These are phyloP conservation scores for Lycopodina hypogea DNA, from an alignment of 37 sponge, comb jelly and placozoan genomes.

Conservation along the genomic window DNA sequence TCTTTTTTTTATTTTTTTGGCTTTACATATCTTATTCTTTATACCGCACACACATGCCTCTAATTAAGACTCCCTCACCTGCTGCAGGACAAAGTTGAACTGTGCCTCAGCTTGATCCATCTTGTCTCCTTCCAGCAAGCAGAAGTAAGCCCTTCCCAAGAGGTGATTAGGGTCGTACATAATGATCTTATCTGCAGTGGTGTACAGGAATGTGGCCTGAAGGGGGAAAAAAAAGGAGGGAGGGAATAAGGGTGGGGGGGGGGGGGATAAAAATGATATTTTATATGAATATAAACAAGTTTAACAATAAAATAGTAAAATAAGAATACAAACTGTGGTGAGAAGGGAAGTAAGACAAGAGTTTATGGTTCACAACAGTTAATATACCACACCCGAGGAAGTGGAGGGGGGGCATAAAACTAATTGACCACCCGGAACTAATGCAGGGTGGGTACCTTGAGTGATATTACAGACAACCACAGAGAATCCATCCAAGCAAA, in stretches of 20 bases:
- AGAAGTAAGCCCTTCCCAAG: conserved; percentile 92
- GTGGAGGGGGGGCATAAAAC: too few relatives aligned
- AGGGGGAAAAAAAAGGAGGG: neutral
- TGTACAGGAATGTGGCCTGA: conserved; percentile 88
- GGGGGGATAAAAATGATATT: neutral
- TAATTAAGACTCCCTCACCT: conserved; percentile 30
- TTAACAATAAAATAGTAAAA: neutral
- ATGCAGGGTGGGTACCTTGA: too few relatives aligned
- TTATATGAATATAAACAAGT: neutral
- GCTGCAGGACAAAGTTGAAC: conserved; percentile 93
- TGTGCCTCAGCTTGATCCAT: conserved; percentile 98
- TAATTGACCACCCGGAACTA: too few relatives aligned
- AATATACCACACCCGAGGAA: too few relatives aligned
- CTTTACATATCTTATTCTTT: too few relatives aligned
- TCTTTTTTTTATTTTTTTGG: too few relatives aligned
- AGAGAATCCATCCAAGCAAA: too few relatives aligned
- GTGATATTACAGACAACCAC: too few relatives aligned
- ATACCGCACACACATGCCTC: too few relatives aligned
- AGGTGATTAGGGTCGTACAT: conserved; percentile 96
- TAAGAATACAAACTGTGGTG: too few relatives aligned
- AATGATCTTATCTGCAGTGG: conserved; percentile 95
- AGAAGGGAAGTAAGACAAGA: too few relatives aligned
- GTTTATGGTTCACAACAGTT: too few relatives aligned
- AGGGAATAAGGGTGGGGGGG: conserved; percentile 4
- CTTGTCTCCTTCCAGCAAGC: conserved; percentile 94